Conservation (phyloP, 2,888 invertebrate genomes). For the Scaptomyza caliginosa region DNA sequence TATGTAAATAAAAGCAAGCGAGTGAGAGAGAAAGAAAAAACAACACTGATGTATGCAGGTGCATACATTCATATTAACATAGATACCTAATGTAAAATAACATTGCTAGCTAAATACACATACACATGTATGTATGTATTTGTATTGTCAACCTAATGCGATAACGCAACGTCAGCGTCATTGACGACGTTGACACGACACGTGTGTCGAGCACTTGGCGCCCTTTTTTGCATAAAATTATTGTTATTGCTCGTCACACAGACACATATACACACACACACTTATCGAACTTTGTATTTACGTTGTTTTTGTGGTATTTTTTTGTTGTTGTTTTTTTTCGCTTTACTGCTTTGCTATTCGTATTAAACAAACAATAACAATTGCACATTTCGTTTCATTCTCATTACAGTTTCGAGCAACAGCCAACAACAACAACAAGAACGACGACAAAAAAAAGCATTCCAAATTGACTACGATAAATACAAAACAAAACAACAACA, state of each 20-base stretch:
- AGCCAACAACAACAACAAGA: slow-evolving; percentile 19
- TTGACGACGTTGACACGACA: slow-evolving; percentile 45
- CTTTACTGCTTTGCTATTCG: slow-evolving; percentile 4
- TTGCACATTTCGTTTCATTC: slow-evolving; percentile 35
- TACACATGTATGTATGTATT: background rate
- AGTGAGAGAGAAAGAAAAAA: background rate
- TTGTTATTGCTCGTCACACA: slow-evolving; percentile 25
- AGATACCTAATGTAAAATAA: background rate
- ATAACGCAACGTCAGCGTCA: slow-evolving; percentile 29
- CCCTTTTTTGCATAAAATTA: slow-evolving; percentile 74
- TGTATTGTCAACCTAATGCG: slow-evolving; percentile 24
- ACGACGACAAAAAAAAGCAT: slow-evolving; percentile 42
- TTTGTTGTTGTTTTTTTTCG: slow-evolving; percentile 4
- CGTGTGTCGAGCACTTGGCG: slow-evolving; percentile 75
- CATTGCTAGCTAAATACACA: background rate
- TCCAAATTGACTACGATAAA: slow-evolving; percentile 47
- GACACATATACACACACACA: background rate
- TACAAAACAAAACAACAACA: slow-evolving; percentile 17
- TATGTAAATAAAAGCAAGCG: background rate
- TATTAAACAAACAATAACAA: slow-evolving; percentile 33
- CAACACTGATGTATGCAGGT: background rate
- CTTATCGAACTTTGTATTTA: background rate
- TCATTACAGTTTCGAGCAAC: slow-evolving; percentile 56
- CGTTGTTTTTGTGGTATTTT: slow-evolving; percentile 22
- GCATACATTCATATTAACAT: background rate